Evolutionary conservation across 2,888 invertebrate genomes (phyloP), one percentile per base, ranked within the genome.

Genomic region (Eupithecia tripunctaria): DNA sequence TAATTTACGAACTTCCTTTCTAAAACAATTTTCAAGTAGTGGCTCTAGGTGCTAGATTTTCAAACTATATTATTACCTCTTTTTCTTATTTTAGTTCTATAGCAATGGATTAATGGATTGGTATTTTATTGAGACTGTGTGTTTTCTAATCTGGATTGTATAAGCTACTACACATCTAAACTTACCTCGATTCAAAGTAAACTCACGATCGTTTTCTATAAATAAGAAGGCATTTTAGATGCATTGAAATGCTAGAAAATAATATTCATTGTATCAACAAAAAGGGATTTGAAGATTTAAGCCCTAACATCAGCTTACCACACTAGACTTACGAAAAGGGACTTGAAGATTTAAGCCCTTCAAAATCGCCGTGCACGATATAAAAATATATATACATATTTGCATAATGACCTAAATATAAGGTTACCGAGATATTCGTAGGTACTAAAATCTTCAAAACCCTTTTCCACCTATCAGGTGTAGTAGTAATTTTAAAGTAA

Each of bases 21-120:
- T 59, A 59, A 60, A 60, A 43, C n/a, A 32, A 21, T 67, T 73
- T 38, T 60, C 51, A 25, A 14, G 29, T 69, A 68, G 71, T 43
- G 32, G 38, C 43, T 56, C 2, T 66, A 71, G 71, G 67, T 59
- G 68, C 74, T 62, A 68, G 68, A 47, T 29, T 27, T 60, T 71
- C 10, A 66, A 68, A 62, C 18, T 51, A 64, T 64, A 36, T 29
- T 21, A 32, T 51, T 64, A 64, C n/a, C 25, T 63, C 14, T 14
- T 38, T 51, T 56, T 60, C 36, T 8, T 73, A 27, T 65, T 70
- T 65, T 68, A 68, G 67, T 74, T 74, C 74, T 74, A 69, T 68
- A 62, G 71, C 74, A 74, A 71, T 68, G 62, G 27, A 62, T 71
- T 70, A 25, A 18, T 43, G 51, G 25, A 51, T 59, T 63, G 27